Base-by-base conservation (phyloP, 2,888 invertebrate species). In the Microctonus hyperodae region DNA sequence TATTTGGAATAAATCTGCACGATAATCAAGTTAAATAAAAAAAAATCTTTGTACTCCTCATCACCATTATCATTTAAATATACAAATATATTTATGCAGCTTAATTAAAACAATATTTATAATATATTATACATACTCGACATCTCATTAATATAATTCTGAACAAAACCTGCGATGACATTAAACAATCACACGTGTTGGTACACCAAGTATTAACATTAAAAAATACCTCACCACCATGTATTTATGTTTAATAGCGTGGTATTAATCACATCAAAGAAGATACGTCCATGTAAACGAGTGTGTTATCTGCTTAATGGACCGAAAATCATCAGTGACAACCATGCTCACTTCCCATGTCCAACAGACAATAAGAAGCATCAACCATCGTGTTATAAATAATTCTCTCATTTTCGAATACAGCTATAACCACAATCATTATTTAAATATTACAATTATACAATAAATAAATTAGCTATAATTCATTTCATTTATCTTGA, bases 261-360 rank as follows among this genome's bases (percentile, higher is more conserved):
- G 16, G 25, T 55, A 28, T 55, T 55, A 25, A 59, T 59, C 16
- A 25, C 28, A 28, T 59, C 44, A 44, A 40, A 40, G 44, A 28
- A 59, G 59, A 48, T 59, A n/a, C n/a, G 59, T 59, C 16, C 25
- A 59, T 23, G 59, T 59, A 59, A 51, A 51, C 67, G 53, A 53
- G 28, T 70, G 65, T n/a, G 69, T 69, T 72, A 72, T 70, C 69
- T 68, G 68, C 53, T 70, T 68, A 72, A 72, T 72, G 72, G 69
- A 72, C 70, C 67, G 68, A 65, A 63, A 70, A 70, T 70, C 65
- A 55, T 35, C 16, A n/a, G 59, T 23, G 31, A 35, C 71, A 75
- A n/a, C n/a, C n/a, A 78, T 81, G 82, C 71, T 81, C 82, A 74
- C 76, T 82, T 83, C 82, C 82, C 82, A 81, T 81, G 81, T 82